Percentiles rank a stretch among this genome's conserved stretches.
phyloP scores from a whole-genome alignment of 2,888 invertebrate species.

The Omphaloscelis lunosa region DNA sequence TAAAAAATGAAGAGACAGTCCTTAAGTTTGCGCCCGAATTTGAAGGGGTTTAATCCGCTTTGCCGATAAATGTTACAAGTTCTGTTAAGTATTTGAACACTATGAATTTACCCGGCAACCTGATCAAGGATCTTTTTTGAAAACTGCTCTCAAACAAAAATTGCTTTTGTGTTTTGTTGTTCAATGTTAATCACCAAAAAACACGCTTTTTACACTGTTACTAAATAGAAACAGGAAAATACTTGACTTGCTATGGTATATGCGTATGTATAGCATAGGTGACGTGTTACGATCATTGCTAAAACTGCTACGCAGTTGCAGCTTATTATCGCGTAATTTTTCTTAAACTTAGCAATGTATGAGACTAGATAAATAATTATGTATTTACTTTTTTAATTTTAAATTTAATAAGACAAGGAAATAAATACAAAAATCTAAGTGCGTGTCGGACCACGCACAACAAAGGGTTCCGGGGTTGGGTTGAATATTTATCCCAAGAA shows the following conservation, averaged over 20 bases:
- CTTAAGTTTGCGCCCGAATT: conserved; percentile 66
- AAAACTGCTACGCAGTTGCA: too few relatives aligned
- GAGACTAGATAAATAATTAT: too few relatives aligned
- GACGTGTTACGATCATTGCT: too few relatives aligned
- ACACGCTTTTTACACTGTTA: background rate
- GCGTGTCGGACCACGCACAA: too few relatives aligned
- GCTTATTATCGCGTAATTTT: too few relatives aligned
- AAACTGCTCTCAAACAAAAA: background rate
- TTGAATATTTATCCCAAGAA: too few relatives aligned
- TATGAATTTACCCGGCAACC: background rate
- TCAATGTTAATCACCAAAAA: background rate
- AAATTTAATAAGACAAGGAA: too few relatives aligned
- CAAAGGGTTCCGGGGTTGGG: too few relatives aligned
- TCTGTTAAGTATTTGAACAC: conserved; percentile 12
- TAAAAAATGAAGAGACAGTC: conserved; percentile 80
- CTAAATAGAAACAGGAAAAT: background rate
- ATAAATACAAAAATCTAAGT: too few relatives aligned
- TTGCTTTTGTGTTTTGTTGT: background rate
- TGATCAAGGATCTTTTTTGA: background rate
- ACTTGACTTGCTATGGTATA: background rate
- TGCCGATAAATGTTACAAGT: conserved; percentile 53
- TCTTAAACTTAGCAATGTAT: too few relatives aligned
- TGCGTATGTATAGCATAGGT: too few relatives aligned
- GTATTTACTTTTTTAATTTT: too few relatives aligned
- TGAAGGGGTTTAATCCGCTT: conserved; percentile 74